Base-by-base conservation (phyloP, 2,888 invertebrate genomes). In the Idaea biselata region DNA sequence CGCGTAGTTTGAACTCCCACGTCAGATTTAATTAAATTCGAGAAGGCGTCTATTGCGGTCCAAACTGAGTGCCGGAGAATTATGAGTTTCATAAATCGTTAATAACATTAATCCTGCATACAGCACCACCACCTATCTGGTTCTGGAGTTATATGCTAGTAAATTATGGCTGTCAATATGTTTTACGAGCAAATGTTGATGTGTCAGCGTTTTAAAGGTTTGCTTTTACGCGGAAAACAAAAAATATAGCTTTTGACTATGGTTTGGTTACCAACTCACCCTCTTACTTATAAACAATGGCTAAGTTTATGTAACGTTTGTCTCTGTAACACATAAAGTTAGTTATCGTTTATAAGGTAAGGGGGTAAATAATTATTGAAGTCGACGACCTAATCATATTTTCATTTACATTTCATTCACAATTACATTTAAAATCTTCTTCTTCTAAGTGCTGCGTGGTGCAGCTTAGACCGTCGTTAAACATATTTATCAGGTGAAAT, bases 41-140 rank as follows among this genome's bases (percentile, higher is more conserved):
- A 61, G 62, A 66, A 70, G 71, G 69, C 69, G 44, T 65, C 66
- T 64, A 71, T 66, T 70, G 65, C 63, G 18, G 57, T 62, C 64
- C 62, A 67, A 54, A 67, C 64, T 65, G 68, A 67, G 67, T 71
- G 68, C 58, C 66, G 71, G 61, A 61, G 63, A 69, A 67, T 68
- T 71, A 69, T 69, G 71, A 68, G 67, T 66, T 69, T 69, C 63
- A 68, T 71, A 66, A 71, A 67, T 71, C 66, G 67, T 66, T 66
- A 65, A 67, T 67, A 60, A 66, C 61, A 69, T 66, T 71, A 68
- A 68, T 61, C 63, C 63, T 63, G 63, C 60, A 62, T 44, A 63
- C 59, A 64, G 44, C 59, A 33, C 58, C 60, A 55, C 18, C 58
- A 44, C 44, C 44, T 44, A 44, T 44, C 44, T 44, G 44, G 44